Evolutionary conservation across 2,113 vertebrate genomes (phyloP), one percentile per base, ranked within the genome.

Genomic region (Hippoglossus stenolepis): DNA sequence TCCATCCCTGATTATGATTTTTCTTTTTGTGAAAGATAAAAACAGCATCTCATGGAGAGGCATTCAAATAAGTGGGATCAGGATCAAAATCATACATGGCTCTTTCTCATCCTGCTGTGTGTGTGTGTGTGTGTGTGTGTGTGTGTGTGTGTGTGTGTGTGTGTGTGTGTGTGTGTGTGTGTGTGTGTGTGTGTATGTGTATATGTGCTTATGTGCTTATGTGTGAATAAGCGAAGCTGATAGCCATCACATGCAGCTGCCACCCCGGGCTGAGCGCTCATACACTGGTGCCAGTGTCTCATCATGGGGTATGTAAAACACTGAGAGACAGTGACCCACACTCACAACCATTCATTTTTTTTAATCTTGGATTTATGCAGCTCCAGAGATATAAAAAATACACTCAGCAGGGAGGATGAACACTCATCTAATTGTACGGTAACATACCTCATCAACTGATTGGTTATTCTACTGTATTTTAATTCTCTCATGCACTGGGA

Each of bases 291-390:
- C 87, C 88, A 89, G 81, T 62, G 23, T 76, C 77, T 88, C 91
- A 81, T 82, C 85, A 82, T 78, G 88, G 75, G 83, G 66, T 87
- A 88, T 80, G 84, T 85, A 91, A 90, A 89, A 88, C 78, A 82
- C 72, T 79, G 65, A 35, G 73, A 83, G 68, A 67, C 35, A 57
- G 18, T 76, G 83, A 87, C 70, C 82, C 60, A 28, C 13, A 2
- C 63, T 83, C 26, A 51, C 61, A 56, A 2, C 35, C 24, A 18
- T 40, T 69, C 53, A 43, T 60, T 74, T 65, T 56, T 7, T 70
- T 53, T 51, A 28, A 20, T 40, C 4, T 45, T 59, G 20, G 43
- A 58, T 40, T 63, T 35, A 73, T 38, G 61, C 69, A 45, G 58
- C 63, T 51, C n/a, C 21, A 64, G 51, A 69, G 63, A 75, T 59